phyloP scores from a whole-genome alignment of 2,113 vertebrate species.

The Spermophilus dauricus region DNA sequence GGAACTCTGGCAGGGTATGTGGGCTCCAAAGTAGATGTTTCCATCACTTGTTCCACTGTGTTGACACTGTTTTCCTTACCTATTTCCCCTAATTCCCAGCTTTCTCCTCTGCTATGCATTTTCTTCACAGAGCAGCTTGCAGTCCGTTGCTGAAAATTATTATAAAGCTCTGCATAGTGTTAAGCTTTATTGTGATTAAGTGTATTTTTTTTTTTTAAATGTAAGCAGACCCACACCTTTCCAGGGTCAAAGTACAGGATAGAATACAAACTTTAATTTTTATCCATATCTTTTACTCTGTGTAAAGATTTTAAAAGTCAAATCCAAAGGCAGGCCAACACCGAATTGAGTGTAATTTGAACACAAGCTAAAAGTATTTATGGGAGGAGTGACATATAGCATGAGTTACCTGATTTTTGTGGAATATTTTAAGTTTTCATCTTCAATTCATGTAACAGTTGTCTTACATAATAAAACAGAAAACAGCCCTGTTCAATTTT shows the following conservation, averaged over 20 bases:
- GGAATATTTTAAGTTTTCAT: slow-evolving; percentile 87
- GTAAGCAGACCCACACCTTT: slow-evolving; percentile 76
- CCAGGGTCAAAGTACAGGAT: slow-evolving; percentile 86
- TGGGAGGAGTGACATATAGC: slow-evolving; percentile 86
- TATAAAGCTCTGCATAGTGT: slow-evolving; percentile 83
- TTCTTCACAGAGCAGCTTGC: slow-evolving; percentile 86
- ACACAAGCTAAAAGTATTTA: slow-evolving; percentile 87
- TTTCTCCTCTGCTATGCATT: slow-evolving; percentile 83
- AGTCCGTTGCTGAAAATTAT: slow-evolving; percentile 81
- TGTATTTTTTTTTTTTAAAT: slow-evolving; percentile 54
- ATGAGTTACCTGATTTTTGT: slow-evolving; percentile 85
- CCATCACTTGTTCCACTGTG: slow-evolving; percentile 70
- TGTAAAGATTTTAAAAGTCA: slow-evolving; percentile 75
- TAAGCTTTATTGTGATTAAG: slow-evolving; percentile 72
- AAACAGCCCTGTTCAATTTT: slow-evolving; percentile 83
- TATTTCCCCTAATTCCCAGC: slow-evolving; percentile 61
- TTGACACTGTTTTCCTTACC: slow-evolving; percentile 76
- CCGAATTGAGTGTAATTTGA: slow-evolving; percentile 78
- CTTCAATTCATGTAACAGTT: slow-evolving; percentile 89
- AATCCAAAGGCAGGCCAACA: slow-evolving; percentile 76
- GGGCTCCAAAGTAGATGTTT: slow-evolving; percentile 37
- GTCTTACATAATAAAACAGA: slow-evolving; percentile 88
- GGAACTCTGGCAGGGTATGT: neutral
- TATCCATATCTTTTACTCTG: slow-evolving; percentile 81
- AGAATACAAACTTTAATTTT: slow-evolving; percentile 82